Conservation (phyloP, 1,140 invertebrate species). For the Cotesia vestalis region DNA sequence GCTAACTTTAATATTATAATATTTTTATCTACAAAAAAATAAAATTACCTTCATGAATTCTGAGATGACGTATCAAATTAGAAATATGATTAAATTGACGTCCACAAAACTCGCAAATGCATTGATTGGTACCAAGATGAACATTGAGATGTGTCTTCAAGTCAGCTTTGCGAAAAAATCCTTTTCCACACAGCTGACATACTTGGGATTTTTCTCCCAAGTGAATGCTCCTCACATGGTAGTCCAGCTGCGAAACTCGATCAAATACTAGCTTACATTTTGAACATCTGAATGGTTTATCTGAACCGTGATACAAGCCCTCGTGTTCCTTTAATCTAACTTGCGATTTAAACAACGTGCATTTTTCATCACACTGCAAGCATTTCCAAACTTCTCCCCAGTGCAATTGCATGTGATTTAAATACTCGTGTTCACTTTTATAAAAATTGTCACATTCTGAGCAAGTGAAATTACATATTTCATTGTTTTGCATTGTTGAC, state of each 20-base stretch:
- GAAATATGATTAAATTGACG: slow-evolving; percentile 65
- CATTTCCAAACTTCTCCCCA: slow-evolving; percentile 50
- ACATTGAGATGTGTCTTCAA: slow-evolving; percentile 64
- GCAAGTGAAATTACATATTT: slow-evolving; percentile 42
- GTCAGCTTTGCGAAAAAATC: slow-evolving; percentile 60
- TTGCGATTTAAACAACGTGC: slow-evolving; percentile 43
- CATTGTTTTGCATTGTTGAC: slow-evolving; percentile 10
- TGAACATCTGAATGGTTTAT: slow-evolving; percentile 52
- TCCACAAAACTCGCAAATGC: slow-evolving; percentile 64
- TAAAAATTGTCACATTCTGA: slow-evolving; percentile 47
- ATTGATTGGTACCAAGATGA: slow-evolving; percentile 62
- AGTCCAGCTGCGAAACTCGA: slow-evolving; percentile 55
- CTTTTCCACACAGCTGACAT: slow-evolving; percentile 59
- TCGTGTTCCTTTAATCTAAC: slow-evolving; percentile 42
- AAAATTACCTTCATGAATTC: slow-evolving; percentile 59
- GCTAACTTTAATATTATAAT: too few relatives aligned
- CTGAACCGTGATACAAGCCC: slow-evolving; percentile 42
- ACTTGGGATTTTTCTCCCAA: slow-evolving; percentile 57
- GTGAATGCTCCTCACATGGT: slow-evolving; percentile 57
- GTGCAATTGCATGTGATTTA: slow-evolving; percentile 51
- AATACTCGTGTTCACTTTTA: slow-evolving; percentile 50
- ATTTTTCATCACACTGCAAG: slow-evolving; percentile 43
- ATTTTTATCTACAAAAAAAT: slow-evolving; percentile 2
- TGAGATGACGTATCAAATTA: slow-evolving; percentile 63
- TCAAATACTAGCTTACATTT: slow-evolving; percentile 55